Base-by-base conservation (phyloP, 2,797 vertebrate species). In the Adrianichthys oophorus region DNA sequence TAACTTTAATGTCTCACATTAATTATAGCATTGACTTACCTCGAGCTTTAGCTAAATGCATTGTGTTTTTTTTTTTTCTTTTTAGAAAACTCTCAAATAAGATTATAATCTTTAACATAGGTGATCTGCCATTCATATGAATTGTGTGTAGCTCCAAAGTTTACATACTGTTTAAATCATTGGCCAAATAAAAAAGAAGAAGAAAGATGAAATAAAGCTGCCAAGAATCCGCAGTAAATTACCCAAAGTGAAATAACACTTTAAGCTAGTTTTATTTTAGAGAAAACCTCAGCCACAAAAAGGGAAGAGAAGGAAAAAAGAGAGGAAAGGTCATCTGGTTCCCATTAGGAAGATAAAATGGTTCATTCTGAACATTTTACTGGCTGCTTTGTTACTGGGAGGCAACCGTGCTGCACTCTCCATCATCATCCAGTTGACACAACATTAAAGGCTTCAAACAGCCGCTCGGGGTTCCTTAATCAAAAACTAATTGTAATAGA, bases 401-500 rank as follows among this genome's bases (percentile, higher is more conserved):
- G 95, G 95, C 93, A 90, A 94, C 93, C 90, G 87, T 79, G 81
- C 87, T 80, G 92, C 91, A 93, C 94, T 93, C 94, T 98, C 95
- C 93, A 97, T 98, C 96, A 98, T 94, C 84, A 90, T 93, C 92
- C 93, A 91, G 94, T 95, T 95, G 95, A 96, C 95, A 95, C 91
- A 93, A 95, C 95, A 97, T 97, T 94, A 97, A 96, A 97, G 94
- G 92, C 93, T 94, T 94, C 94, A 92, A 95, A 95, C 82, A 91
- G 93, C 93, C 92, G 85, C 79, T 83, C 92, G 85, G 91, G 92
- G 90, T 94, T 93, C 94, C 94, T 97, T 98, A 97, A 98, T 98
- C 97, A 98, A 95, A 96, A 97, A 95, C 95, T 97, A 99, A 98
- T 98, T 98, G 95, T 95, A 94, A 96, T 93, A 97, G 96, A 97